Evolutionary conservation across 2,888 invertebrate species (phyloP), one percentile per base, ranked within the genome.

Genomic region (Parnassius glacialis): DNA sequence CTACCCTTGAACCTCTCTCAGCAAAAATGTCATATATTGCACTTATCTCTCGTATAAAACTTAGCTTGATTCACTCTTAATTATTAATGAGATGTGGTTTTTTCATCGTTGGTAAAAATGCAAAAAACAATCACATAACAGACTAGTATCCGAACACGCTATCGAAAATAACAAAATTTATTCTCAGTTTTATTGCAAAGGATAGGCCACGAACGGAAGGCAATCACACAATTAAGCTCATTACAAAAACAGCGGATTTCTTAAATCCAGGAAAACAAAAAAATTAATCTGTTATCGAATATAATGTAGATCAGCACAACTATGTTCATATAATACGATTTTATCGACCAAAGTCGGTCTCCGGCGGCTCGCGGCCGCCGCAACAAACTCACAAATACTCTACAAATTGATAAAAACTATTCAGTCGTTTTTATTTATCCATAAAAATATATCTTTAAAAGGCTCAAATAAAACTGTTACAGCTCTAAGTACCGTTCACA

Each of bases 351-450:
- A 77, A 75, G 76, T 75, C 81, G 85, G 86, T 84, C 81, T 69
- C 73, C 78, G 78, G 74, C 72, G 68, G 65, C 48, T 48, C 13
- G 70, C 66, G 45, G 70, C 78, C 84, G 80, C 83, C 78, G 72
- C 81, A 80, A 84, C 83, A 85, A 86, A 88, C 83, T 87, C 89
- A 86, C 87, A 85, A 87, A 87, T 87, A 90, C 84, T 58, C 89
- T 90, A 82, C 81, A 79, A 78, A 85, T 89, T 82, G 87, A 89
- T 90, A 88, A 89, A 85, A 89, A 90, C 90, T 91, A 91, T 87
- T 91, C 91, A 91, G 91, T 91, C 91, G 87, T 90, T 90, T 90
- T 90, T 84, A 83, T 88, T 89, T 90, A 90, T 87, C 81, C 88
- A 87, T 90, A 89, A 90, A 90, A 89, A 90, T 90, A 90, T 88